Conservation (phyloP, 2,888 invertebrate genomes). For the Chaitophorus viminalis region DNA sequence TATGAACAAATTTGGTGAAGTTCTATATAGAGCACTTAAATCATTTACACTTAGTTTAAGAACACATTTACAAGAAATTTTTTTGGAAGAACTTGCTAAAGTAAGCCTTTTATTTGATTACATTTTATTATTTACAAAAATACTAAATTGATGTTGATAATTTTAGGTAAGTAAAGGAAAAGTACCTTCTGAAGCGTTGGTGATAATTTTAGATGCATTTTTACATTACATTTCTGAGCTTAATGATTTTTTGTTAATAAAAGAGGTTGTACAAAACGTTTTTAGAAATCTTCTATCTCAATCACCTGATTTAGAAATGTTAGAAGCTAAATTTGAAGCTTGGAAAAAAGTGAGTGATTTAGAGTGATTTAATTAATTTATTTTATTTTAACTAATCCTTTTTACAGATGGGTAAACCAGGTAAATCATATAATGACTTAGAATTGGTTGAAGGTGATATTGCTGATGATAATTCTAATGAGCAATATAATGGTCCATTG, state of each 20-base stretch:
- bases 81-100: conserved; percentile 63
- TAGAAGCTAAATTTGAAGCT: conserved; percentile 74
- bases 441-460: conserved; percentile 41
- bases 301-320: conserved; percentile 76
- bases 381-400: neutral
- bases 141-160: neutral
- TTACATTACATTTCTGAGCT: conserved; percentile 72
- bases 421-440: conserved; percentile 24
- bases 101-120: conserved; percentile 18
- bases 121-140: neutral
- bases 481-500: conserved; percentile 73
- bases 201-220: conserved; percentile 77
- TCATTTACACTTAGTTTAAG: conserved; percentile 54
- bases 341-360: conserved; percentile 73
- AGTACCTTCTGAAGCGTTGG: conserved; percentile 71
- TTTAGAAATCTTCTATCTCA: conserved; percentile 79
- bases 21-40: conserved; percentile 56
- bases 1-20: conserved; percentile 38
- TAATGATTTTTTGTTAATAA: conserved; percentile 70
- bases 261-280: conserved; percentile 72
- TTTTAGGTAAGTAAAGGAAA: conserved; percentile 74
- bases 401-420: conserved; percentile 48
- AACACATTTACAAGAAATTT: conserved; percentile 62
- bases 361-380: neutral
- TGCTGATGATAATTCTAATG: conserved; percentile 69